These are phyloP conservation scores for Hippoglossus hippoglossus DNA, from an alignment of 2,797 vertebrate genomes.

Conservation along the genomic window DNA sequence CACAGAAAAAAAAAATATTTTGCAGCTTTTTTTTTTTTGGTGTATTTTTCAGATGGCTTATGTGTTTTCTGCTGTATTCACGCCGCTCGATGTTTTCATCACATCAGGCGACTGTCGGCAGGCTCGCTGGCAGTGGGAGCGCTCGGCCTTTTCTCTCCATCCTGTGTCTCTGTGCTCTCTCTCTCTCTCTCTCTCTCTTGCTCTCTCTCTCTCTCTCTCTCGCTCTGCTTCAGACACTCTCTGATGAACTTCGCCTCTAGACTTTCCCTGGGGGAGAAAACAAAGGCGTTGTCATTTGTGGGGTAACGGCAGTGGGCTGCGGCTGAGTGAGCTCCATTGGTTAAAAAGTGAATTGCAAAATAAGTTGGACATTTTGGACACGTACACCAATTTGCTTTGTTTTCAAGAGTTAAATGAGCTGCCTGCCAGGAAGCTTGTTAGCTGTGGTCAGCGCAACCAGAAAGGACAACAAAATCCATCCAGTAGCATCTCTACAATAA, in stretches of 20 bases:
- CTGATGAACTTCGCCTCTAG: slow-evolving; percentile 46
- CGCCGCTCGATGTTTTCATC: slow-evolving; percentile 43
- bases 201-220: slow-evolving; percentile 14
- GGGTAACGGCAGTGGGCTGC: background rate
- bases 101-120: slow-evolving; percentile 58
- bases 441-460: background rate
- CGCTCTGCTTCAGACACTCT: slow-evolving; percentile 28
- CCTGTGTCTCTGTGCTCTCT: slow-evolving; percentile 25
- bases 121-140: slow-evolving; percentile 51
- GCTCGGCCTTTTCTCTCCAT: slow-evolving; percentile 43
- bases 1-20: slow-evolving; percentile 81
- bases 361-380: background rate
- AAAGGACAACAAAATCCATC: no score
- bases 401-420: background rate
- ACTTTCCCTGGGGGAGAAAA: slow-evolving; percentile 72
- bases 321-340: background rate
- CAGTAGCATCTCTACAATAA: background rate
- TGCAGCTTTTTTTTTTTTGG: slow-evolving; percentile 64
- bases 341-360: background rate
- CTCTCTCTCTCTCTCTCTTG: slow-evolving; percentile 32
- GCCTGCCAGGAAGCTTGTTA: background rate
- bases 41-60: slow-evolving; percentile 69
- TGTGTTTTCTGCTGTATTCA: slow-evolving; percentile 56
- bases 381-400: background rate
- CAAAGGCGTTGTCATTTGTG: slow-evolving; percentile 8